Percentiles rank a stretch among this genome's conserved stretches.
These are phyloP conservation scores for Drosophila pseudoobscura DNA, from an alignment of 1,140 invertebrate genomes.

Conservation along the genomic window DNA sequence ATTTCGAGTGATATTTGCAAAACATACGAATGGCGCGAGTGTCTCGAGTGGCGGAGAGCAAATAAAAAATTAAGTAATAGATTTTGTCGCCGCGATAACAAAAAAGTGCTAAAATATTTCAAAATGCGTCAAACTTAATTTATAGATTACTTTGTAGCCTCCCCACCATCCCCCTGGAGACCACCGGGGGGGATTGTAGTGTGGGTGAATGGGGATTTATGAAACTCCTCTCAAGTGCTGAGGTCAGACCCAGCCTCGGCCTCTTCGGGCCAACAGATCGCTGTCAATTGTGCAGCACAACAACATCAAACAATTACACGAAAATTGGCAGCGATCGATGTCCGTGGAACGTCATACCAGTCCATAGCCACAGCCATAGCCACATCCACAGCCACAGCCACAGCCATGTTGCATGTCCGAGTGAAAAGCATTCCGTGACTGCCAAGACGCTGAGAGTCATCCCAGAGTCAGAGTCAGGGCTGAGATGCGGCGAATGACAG, in stretches of 20 bases:
- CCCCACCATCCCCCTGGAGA: conserved; percentile 14
- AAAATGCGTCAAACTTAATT: conserved; percentile 74
- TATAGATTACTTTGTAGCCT: conserved; percentile 48
- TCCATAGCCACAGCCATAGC: conserved; percentile 3
- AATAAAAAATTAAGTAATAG: conserved; percentile 82
- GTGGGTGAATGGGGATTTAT: no score
- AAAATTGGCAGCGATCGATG: conserved; percentile 80
- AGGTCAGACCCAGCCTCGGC: no score
- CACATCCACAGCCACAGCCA: no score
- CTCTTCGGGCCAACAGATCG: conserved; percentile 18
- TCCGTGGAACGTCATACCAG: conserved; percentile 67
- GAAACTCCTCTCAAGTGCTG: no score
- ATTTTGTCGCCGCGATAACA: conserved; percentile 77
- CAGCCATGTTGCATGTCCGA: conserved; percentile 40
- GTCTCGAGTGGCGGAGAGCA: conserved; percentile 32
- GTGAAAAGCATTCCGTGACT: conserved; percentile 73
- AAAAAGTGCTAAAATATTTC: conserved; percentile 81
- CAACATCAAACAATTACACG: conserved; percentile 73
- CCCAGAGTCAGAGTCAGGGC: conserved; percentile 46
- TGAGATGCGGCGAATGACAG: conserved; percentile 37
- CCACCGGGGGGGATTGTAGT: conserved; percentile 5
- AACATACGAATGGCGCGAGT: conserved; percentile 56
- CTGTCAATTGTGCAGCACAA: conserved; percentile 62
- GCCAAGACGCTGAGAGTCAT: conserved; percentile 6
- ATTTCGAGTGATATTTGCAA: conserved; percentile 74